Percentiles rank a stretch among this genome's conserved stretches.
These are phyloP conservation scores for Formicarius rufipectus DNA, from an alignment of 2,113 vertebrate genomes.

Conservation along the genomic window DNA sequence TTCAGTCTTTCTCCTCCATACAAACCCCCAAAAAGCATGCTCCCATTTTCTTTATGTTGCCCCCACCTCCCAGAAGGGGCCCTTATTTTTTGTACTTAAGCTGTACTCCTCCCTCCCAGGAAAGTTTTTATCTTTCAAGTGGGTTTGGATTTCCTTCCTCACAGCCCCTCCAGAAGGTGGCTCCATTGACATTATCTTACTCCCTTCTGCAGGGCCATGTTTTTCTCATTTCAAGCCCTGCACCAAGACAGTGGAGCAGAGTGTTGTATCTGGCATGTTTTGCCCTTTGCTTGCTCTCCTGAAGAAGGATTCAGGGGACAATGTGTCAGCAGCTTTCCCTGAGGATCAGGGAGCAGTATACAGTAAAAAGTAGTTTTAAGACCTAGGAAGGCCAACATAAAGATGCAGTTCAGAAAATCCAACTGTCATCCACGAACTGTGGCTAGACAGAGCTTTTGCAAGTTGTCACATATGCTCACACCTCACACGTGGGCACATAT, in stretches of 20 bases:
- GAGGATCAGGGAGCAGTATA: background rate
- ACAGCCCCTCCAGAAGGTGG: background rate
- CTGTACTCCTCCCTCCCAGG: background rate
- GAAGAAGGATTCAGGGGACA: background rate
- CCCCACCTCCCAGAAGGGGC: background rate
- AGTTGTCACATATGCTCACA: background rate
- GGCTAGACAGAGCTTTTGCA: conserved; percentile 4
- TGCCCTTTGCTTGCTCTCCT: background rate
- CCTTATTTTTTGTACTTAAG: rapidly evolving
- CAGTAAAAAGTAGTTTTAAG: background rate
- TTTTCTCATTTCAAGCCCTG: background rate
- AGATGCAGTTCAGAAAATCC: background rate
- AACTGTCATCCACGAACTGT: background rate
- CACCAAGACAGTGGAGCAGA: background rate
- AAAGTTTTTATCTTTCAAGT: background rate
- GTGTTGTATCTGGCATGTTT: background rate
- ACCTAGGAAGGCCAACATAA: background rate
- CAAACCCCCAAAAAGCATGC: rapidly evolving
- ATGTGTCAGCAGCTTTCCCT: background rate
- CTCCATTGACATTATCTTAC: background rate
- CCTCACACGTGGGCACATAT: background rate
- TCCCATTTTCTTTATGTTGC: background rate
- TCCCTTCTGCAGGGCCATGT: background rate
- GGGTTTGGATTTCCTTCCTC: background rate
- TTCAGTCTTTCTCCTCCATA: background rate